Percentiles rank a stretch among this genome's conserved stretches.
These are phyloP conservation scores for Phalacrocorax brasilianus DNA, from an alignment of 2,113 vertebrate species.

Conservation along the genomic window DNA sequence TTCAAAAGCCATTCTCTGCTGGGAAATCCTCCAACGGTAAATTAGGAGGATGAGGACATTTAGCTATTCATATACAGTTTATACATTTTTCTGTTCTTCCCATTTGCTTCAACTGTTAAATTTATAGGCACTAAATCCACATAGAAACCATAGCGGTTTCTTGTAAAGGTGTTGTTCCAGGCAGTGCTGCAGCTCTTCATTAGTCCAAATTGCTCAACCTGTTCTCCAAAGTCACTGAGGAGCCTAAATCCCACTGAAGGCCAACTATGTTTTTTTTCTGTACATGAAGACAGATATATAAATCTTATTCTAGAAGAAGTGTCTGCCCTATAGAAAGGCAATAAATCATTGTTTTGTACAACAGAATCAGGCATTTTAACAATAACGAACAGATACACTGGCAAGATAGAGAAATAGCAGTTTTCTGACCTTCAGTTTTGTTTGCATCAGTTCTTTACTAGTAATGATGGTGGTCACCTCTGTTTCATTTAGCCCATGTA, in stretches of 20 bases:
- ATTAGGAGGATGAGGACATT: not conserved
- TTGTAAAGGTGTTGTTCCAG: not conserved
- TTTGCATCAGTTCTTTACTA: conserved; percentile 90
- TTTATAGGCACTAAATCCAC: not conserved
- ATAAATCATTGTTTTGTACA: not conserved
- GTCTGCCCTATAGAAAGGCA: not conserved
- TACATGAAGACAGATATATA: not conserved
- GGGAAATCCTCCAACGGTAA: not conserved
- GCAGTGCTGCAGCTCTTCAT: not conserved
- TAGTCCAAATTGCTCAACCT: not conserved
- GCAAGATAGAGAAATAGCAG: not conserved
- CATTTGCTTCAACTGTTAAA: not conserved
- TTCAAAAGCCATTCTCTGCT: not conserved
- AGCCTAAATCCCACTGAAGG: not conserved
- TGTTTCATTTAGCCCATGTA: conserved; percentile 89
- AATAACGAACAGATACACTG: not conserved
- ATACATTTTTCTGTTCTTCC: not conserved
- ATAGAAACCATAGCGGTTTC: not conserved
- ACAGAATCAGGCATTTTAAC: not conserved
- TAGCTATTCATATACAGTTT: not conserved
- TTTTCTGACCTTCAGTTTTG: conserved; percentile 86
- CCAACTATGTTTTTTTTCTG: not conserved
- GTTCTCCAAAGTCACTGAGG: not conserved
- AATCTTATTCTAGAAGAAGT: not conserved
- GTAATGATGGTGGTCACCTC: conserved; percentile 94